A percentile compares a stretch with the other conserved stretches of the same genome.
Evolutionary conservation across 2,797 vertebrate genomes (phyloP).

Genomic region (Falco naumanni): DNA sequence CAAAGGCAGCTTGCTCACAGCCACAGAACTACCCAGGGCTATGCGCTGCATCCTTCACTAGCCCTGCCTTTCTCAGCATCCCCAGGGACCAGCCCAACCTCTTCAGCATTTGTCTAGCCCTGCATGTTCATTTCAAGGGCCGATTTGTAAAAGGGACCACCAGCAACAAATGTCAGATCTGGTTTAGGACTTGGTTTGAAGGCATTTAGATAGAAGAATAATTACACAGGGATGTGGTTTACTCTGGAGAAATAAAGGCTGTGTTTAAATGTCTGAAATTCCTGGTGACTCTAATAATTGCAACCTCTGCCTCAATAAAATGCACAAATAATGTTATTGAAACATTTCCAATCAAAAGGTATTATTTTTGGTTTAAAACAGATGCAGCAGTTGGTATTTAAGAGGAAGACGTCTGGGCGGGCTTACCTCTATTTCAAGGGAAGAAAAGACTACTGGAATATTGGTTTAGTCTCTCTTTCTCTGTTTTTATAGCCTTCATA

Average conservation of each 20-base stretch:
- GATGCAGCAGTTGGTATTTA: conserved; percentile 70
- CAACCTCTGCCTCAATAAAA: conserved; percentile 79
- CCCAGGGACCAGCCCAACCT: not conserved
- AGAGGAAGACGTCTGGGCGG: conserved; percentile 67
- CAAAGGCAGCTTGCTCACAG: not conserved
- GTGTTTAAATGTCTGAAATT: conserved; percentile 78
- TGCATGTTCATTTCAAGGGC: not conserved
- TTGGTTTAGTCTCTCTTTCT: conserved; percentile 36
- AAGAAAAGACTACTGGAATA: conserved; percentile 52
- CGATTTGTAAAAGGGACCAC: conserved; percentile 65
- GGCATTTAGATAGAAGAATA: conserved; percentile 80
- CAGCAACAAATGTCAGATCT: conserved; percentile 67
- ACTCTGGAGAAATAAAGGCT: conserved; percentile 73
- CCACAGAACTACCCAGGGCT: not conserved
- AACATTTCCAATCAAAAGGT: conserved; percentile 76
- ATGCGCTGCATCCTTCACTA: not conserved
- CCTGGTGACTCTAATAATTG: conserved; percentile 79
- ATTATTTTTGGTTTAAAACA: conserved; percentile 80
- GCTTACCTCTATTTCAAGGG: conserved; percentile 70
- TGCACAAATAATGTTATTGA: conserved; percentile 75
- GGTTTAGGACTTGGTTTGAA: conserved; percentile 68
- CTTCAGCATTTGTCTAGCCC: not conserved
- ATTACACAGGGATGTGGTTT: conserved; percentile 78
- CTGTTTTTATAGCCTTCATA: conserved; percentile 49
- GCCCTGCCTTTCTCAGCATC: not conserved